Evolutionary conservation across 2,797 vertebrate genomes (phyloP).

Genomic region (Ammospiza maritima): DNA sequence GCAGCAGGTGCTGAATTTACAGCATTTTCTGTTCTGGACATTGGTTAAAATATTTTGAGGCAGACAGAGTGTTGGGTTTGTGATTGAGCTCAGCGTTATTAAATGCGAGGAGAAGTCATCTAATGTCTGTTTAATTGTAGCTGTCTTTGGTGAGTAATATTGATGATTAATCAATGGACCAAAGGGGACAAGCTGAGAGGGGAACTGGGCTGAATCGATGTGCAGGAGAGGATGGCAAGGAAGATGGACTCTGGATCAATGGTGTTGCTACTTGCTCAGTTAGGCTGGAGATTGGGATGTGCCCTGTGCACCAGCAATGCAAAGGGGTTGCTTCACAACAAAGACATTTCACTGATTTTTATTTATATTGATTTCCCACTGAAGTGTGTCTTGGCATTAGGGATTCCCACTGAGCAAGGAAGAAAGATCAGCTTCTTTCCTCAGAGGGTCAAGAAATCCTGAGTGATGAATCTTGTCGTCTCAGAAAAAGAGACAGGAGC

Average conservation of each 20-base stretch:
- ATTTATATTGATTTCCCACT: slow-evolving; percentile 76
- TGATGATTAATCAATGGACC: slow-evolving; percentile 67
- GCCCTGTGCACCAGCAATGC: slow-evolving; percentile 51
- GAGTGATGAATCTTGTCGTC: slow-evolving; percentile 58
- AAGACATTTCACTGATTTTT: slow-evolving; percentile 74
- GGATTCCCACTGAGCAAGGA: slow-evolving; percentile 62
- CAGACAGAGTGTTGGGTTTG: neutral
- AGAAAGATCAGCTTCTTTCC: slow-evolving; percentile 62
- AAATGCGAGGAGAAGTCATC: slow-evolving; percentile 29
- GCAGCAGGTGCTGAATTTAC: neutral
- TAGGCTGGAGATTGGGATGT: slow-evolving; percentile 48
- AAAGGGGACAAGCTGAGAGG: slow-evolving; percentile 54
- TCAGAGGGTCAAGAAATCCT: slow-evolving; percentile 70
- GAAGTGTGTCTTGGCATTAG: slow-evolving; percentile 75
- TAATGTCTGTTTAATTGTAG: slow-evolving; percentile 60
- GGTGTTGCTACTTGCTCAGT: slow-evolving; percentile 54
- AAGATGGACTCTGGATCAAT: slow-evolving; percentile 57
- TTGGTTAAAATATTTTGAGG: neutral
- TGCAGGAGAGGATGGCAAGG: slow-evolving; percentile 27
- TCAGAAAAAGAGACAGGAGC: neutral
- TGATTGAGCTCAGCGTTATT: slow-evolving; percentile 1
- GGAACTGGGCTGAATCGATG: slow-evolving; percentile 35
- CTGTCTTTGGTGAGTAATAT: slow-evolving; percentile 55
- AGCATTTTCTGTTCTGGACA: neutral
- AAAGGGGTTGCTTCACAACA: slow-evolving; percentile 65